phyloP scores from a whole-genome alignment of 2,888 invertebrate species.

The Hemaris fuciformis region DNA sequence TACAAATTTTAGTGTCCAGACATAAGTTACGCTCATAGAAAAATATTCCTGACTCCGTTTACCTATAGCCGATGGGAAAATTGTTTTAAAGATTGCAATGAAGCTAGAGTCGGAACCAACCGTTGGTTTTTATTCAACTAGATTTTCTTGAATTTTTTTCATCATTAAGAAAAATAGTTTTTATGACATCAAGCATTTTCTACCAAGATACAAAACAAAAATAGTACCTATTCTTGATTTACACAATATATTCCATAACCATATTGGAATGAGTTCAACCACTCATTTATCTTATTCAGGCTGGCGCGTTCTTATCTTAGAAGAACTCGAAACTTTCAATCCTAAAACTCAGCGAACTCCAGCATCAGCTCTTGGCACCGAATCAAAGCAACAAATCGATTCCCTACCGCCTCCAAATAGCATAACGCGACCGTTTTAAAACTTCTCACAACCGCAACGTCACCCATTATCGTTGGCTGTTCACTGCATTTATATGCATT shows the following conservation, averaged over 20 bases:
- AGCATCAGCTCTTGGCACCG: conserved; percentile 33
- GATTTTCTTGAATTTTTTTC: too few relatives aligned
- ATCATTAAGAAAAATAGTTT: too few relatives aligned
- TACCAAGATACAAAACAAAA: conserved; percentile 29
- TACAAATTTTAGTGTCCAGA: too few relatives aligned
- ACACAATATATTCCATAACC: too few relatives aligned
- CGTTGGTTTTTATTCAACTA: too few relatives aligned
- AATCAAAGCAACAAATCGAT: conserved; percentile 38
- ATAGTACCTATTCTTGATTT: conserved; percentile 15
- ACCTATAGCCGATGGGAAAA: too few relatives aligned
- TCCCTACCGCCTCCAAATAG: conserved; percentile 25
- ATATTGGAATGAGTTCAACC: background rate
- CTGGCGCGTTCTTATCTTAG: background rate
- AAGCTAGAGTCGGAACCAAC: too few relatives aligned
- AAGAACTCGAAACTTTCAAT: conserved; percentile 2
- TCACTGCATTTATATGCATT: conserved; percentile 69
- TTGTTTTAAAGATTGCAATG: too few relatives aligned
- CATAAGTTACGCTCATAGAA: too few relatives aligned
- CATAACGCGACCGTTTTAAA: conserved; percentile 50
- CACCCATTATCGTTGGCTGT: conserved; percentile 61
- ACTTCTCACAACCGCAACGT: conserved; percentile 47
- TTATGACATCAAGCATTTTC: too few relatives aligned
- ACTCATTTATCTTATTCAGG: background rate
- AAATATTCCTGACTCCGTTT: too few relatives aligned
- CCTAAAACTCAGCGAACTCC: background rate